Evolutionary conservation across 2,797 vertebrate species (phyloP).

Genomic region (Triplophysa bombifrons): DNA sequence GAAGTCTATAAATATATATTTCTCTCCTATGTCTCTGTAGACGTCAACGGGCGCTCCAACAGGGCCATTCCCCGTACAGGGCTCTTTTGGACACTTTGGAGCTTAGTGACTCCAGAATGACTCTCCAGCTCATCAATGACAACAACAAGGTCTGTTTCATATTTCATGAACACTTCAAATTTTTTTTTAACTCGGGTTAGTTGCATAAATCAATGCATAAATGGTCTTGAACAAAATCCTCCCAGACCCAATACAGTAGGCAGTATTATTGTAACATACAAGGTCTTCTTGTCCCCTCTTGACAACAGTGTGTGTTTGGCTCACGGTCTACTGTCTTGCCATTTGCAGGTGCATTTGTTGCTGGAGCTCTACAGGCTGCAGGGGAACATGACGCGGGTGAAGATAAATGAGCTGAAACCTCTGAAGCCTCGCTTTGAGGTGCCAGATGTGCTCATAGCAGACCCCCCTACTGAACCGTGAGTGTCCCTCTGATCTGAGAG

Average conservation of each 20-base stretch:
- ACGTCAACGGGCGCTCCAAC: slow-evolving; percentile 83
- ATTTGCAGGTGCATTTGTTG: slow-evolving; percentile 73
- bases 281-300: not conserved
- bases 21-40: slow-evolving; percentile 63
- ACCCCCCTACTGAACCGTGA: slow-evolving; percentile 74
- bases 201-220: no score
- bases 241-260: no score
- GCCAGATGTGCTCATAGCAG: slow-evolving; percentile 75
- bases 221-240: no score
- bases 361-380: slow-evolving; percentile 80
- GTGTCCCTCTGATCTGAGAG: slow-evolving; percentile 26
- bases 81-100: slow-evolving; percentile 89
- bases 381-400: slow-evolving; percentile 79
- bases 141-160: slow-evolving; percentile 80
- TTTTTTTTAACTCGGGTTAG: no score
- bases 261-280: not conserved
- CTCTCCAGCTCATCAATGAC: slow-evolving; percentile 82
- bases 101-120: slow-evolving; percentile 81
- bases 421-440: slow-evolving; percentile 78
- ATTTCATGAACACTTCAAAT: slow-evolving; percentile 58
- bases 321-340: not conserved
- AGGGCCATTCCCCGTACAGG: slow-evolving; percentile 86
- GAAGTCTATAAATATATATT: not conserved
- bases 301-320: not conserved
- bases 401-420: slow-evolving; percentile 79